A percentile compares a stretch with the other conserved stretches of the same genome.
These are phyloP conservation scores for Mixornis gularis DNA, from an alignment of 2,113 vertebrate species.

Conservation along the genomic window DNA sequence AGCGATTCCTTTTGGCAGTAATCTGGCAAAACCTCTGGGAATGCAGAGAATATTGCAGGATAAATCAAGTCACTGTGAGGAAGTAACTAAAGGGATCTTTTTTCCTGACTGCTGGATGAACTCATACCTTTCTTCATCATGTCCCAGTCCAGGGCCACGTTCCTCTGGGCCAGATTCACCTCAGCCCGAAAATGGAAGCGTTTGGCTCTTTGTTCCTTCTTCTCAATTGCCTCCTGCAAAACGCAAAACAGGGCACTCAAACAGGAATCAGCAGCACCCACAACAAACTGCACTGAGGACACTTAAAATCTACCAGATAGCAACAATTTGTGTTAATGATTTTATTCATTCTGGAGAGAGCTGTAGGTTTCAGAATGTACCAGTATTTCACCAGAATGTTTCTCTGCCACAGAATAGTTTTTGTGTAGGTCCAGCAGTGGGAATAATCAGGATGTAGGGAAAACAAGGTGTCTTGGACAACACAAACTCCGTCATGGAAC, in stretches of 20 bases:
- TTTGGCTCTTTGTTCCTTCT: constrained; percentile 91
- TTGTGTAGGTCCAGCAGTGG: not conserved
- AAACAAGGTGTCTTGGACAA: not conserved
- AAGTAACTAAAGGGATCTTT: not conserved
- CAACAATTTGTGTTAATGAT: not conserved
- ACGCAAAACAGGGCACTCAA: not conserved
- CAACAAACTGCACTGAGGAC: not conserved
- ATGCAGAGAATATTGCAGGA: not conserved
- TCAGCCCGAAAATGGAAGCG: constrained; percentile 91
- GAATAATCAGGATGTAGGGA: not conserved
- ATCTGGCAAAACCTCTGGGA: not conserved
- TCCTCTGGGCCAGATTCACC: constrained; percentile 79
- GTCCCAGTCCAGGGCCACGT: constrained; percentile 86
- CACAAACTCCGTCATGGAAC: not conserved
- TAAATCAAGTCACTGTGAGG: not conserved
- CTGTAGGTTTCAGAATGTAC: not conserved
- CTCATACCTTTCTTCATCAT: constrained; percentile 86
- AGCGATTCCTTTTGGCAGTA: not conserved
- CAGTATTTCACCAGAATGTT: not conserved
- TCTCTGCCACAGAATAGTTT: not conserved
- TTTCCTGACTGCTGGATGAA: not conserved
- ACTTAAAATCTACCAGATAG: not conserved
- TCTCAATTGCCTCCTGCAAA: constrained; percentile 91
- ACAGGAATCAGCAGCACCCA: not conserved
- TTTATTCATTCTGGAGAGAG: not conserved